Evolutionary conservation across 2,888 invertebrate species (phyloP), one percentile per base, ranked within the genome.

Genomic region (Lasioglossum figueresi): DNA sequence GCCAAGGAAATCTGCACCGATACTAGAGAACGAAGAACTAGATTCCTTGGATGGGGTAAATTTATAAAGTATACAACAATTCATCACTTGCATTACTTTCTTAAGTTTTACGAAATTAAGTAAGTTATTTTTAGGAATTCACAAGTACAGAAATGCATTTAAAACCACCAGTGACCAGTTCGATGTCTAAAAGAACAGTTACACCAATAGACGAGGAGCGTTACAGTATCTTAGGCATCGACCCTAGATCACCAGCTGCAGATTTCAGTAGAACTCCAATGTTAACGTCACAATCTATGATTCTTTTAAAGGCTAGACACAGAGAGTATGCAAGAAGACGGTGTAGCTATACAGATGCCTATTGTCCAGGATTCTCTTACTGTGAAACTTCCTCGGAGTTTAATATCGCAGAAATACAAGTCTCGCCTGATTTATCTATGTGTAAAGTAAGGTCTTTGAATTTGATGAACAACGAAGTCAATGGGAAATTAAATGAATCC

Each of bases 191-290:
- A 48, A 85, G 84, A 12, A 14, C 40, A 81, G 40, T 89, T 45
- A 82, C 88, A 4, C 76, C 84, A 8, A 79, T 83, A 23, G 77
- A 86, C 37, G 76, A 76, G 2, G 88, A 85, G 56, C 85, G 89
- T 31, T 82, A 86, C 6, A 83, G 85, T 16, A 56, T 86, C 34
- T 80, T 91, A 8, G 90, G 87, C 34, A 45, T 91, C 2, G 94
- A 94, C 85, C 94, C 94, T 10, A 90, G 94, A 88, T 94, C 94
- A 16, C 94, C 94, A n/a, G 92, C 94, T 3, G 88, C 85, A n/a
- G 90, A 93, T 76, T 94, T 94, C 73, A 91, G 92, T 68, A 92
- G 94, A 88, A 94, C 94, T 14, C 94, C 94, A 2, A 93, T 94
- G 82, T 84, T 93, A 52, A 90, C 89, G 59, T 88, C 92, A 34